Evolutionary conservation across 1,140 invertebrate species (phyloP).

Genomic region (Eufriesea mexicana): DNA sequence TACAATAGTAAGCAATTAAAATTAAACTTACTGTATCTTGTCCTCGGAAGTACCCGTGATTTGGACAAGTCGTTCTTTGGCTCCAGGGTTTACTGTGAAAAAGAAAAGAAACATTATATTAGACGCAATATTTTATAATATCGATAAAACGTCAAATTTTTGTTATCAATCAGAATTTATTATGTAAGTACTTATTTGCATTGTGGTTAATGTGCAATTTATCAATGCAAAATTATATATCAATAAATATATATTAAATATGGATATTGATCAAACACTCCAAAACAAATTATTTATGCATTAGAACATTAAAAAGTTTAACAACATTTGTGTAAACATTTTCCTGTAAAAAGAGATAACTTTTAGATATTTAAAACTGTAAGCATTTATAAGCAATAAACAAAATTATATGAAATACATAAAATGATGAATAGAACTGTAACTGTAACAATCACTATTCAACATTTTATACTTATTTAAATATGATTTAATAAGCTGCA

Average conservation of each 20-base stretch:
- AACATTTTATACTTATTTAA: constrained; percentile 20
- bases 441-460: constrained; percentile 18
- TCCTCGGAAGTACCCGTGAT: constrained; percentile 95
- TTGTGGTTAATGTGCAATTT: constrained; percentile 37
- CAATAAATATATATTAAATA: constrained; percentile 29
- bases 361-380: constrained; percentile 23
- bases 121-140: constrained; percentile 2
- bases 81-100: constrained; percentile 93
- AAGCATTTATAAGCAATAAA: constrained; percentile 46
- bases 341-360: constrained; percentile 32
- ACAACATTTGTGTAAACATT: constrained; percentile 13
- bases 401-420: constrained; percentile 12
- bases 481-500: constrained; percentile 38
- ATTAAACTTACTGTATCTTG: constrained; percentile 90
- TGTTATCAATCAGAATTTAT: constrained; percentile 12
- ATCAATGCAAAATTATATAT: constrained; percentile 23
- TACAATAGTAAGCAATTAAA: not conserved
- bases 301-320: constrained; percentile 28
- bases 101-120: constrained; percentile 26
- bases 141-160: not conserved
- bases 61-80: constrained; percentile 95
- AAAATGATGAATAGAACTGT: constrained; percentile 18
- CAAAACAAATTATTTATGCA: constrained; percentile 32
- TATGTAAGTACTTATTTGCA: constrained; percentile 29
- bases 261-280: constrained; percentile 21